Evolutionary conservation across 2,797 vertebrate genomes (phyloP).

Genomic region (Ptychadena robeensis): DNA sequence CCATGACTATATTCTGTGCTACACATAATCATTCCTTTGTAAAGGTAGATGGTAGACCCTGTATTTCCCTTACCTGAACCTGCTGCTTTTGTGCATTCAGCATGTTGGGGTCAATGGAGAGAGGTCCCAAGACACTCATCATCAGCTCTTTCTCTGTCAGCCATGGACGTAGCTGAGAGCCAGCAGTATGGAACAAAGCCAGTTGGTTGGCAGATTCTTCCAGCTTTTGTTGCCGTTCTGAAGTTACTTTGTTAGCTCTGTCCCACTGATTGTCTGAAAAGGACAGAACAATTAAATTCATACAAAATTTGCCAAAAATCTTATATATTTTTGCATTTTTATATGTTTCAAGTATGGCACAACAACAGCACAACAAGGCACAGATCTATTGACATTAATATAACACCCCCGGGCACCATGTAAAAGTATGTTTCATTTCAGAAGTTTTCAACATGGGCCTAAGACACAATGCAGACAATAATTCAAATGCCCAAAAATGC

Average conservation of each 20-base stretch:
- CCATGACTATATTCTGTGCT: not conserved
- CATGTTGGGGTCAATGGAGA: conserved; percentile 98
- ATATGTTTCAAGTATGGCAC: too few species aligned
- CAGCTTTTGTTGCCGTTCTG: conserved; percentile 87
- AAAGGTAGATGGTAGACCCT: not conserved
- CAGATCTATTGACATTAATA: too few species aligned
- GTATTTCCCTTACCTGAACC: conserved; percentile 84
- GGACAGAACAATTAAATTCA: not conserved
- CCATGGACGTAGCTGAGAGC: conserved; percentile 92
- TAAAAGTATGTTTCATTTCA: too few species aligned
- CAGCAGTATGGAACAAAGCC: conserved; percentile 87
- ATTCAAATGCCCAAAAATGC: too few species aligned
- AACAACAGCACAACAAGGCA: too few species aligned
- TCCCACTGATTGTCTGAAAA: conserved; percentile 87
- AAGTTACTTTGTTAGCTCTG: conserved; percentile 84
- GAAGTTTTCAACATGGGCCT: too few species aligned
- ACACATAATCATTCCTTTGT: not conserved
- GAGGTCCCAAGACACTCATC: conserved; percentile 96
- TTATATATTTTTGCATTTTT: not conserved
- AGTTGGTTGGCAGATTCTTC: conserved; percentile 89
- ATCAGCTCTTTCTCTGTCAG: conserved; percentile 96
- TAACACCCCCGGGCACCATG: too few species aligned
- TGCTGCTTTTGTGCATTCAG: conserved; percentile 95
- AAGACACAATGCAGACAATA: too few species aligned
- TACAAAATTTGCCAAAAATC: not conserved